Evolutionary conservation across 1,140 invertebrate genomes (phyloP).

Genomic region (honey bee (Apis mellifera)): DNA sequence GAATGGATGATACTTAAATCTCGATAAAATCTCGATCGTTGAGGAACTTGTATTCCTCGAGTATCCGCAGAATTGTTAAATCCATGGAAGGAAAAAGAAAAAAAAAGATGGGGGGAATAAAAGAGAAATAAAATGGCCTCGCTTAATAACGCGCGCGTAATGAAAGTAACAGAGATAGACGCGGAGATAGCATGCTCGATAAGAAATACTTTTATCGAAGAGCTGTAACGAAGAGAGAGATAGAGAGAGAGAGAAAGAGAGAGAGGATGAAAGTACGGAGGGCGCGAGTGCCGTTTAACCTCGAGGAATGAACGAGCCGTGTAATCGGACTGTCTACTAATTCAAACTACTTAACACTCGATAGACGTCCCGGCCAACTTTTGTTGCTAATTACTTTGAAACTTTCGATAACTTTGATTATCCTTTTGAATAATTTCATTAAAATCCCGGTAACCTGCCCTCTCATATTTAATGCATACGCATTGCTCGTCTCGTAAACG

Average conservation of each 20-base stretch:
- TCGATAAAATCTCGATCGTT: background rate
- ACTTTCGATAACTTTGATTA: conserved; percentile 29
- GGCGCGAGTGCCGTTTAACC: background rate
- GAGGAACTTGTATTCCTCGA: background rate
- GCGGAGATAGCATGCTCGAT: background rate
- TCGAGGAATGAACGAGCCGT: conserved; percentile 28
- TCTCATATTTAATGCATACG: background rate
- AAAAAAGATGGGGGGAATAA: too few species aligned
- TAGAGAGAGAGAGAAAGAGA: background rate
- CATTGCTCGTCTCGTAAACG: background rate
- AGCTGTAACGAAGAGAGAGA: background rate
- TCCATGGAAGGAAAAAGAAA: background rate
- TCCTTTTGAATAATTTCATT: conserved; percentile 35
- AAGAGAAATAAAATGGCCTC: background rate
- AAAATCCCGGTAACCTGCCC: background rate
- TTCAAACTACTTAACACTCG: conserved; percentile 32
- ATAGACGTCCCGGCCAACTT: conserved; percentile 20
- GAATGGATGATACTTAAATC: background rate
- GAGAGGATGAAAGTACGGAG: background rate
- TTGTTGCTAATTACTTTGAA: conserved; percentile 33
- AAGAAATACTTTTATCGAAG: conserved; percentile 17
- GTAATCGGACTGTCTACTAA: conserved; percentile 43
- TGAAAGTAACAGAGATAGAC: background rate
- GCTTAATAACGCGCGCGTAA: conserved; percentile 11
- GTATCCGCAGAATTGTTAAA: background rate